Conservation (phyloP, 2,113 vertebrate genomes). For the Mobula hypostoma region DNA sequence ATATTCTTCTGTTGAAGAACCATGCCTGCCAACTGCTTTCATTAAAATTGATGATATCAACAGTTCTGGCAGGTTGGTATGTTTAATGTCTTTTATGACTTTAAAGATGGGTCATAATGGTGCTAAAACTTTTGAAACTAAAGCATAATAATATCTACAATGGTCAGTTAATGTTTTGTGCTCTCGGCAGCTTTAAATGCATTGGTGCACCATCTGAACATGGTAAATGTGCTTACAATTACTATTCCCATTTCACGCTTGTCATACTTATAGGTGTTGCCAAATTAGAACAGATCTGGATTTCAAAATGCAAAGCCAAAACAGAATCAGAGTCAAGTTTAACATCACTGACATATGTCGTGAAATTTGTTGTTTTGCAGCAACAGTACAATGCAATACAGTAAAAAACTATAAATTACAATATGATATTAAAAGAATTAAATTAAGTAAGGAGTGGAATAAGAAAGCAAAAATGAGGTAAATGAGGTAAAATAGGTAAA, state of each 20-base stretch:
- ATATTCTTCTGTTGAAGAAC: background rate
- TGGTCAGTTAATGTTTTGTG: background rate
- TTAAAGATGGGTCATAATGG: background rate
- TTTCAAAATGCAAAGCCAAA: background rate
- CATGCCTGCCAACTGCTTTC: background rate
- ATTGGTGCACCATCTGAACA: background rate
- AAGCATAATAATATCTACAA: background rate
- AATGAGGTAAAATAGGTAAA: too few species aligned
- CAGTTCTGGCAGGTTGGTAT: background rate
- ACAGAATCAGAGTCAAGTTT: too few species aligned
- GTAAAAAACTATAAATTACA: too few species aligned
- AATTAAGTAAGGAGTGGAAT: too few species aligned
- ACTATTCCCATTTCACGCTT: background rate
- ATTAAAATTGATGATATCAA: background rate
- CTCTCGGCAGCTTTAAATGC: background rate
- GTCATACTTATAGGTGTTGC: background rate
- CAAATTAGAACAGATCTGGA: background rate
- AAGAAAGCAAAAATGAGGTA: too few species aligned
- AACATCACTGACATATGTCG: too few species aligned
- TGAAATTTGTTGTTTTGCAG: too few species aligned
- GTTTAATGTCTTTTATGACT: background rate
- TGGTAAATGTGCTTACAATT: background rate
- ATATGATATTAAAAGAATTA: too few species aligned
- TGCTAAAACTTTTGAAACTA: background rate
- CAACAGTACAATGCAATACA: too few species aligned